phyloP scores from a whole-genome alignment of 2,888 invertebrate species.

The Autographa pulchrina region DNA sequence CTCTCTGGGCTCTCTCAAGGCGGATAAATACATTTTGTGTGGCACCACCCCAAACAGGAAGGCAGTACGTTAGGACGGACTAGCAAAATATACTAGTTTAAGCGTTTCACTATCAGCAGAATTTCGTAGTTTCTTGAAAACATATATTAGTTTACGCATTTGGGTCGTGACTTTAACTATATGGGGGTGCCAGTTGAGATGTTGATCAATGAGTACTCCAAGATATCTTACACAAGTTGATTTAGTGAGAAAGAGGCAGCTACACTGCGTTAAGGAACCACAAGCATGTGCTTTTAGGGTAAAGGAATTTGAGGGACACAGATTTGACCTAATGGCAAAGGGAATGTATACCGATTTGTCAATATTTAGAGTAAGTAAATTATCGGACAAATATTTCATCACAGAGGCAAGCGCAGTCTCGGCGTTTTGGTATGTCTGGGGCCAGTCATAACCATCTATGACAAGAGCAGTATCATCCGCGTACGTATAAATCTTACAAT shows the following conservation, averaged over 20 bases:
- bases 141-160: constrained; percentile 3
- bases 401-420: background rate
- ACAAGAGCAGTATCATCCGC: background rate
- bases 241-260: background rate
- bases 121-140: constrained; percentile 5
- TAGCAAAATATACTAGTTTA: too few species aligned
- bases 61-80: too few species aligned
- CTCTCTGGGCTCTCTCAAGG: too few species aligned
- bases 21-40: too few species aligned
- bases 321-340: background rate
- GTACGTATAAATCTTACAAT: background rate
- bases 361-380: background rate
- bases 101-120: too few species aligned
- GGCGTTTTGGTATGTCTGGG: background rate
- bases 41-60: too few species aligned
- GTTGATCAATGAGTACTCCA: background rate
- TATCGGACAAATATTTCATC: background rate
- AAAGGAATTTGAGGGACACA: background rate
- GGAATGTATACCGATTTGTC: background rate
- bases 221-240: background rate
- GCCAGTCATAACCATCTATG: background rate
- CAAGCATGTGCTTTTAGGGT: background rate
- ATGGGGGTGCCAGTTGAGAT: background rate
- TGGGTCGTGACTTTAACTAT: background rate
- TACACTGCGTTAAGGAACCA: background rate